phyloP scores from a whole-genome alignment of 2,797 vertebrate species.

The Coregonus ussuriensis region DNA sequence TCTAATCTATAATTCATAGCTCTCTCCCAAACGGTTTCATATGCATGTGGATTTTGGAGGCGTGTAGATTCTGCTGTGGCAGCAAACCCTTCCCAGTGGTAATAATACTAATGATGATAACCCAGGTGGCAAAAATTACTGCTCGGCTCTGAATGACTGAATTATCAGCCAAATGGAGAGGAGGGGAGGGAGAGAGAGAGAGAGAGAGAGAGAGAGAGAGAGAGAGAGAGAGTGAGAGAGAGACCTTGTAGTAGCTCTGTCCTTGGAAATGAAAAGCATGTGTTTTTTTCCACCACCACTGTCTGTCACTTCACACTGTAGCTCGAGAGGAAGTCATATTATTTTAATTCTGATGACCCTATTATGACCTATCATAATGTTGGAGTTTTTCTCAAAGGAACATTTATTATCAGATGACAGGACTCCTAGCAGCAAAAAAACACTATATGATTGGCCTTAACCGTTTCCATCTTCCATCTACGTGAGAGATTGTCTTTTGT shows the following conservation, averaged over 20 bases:
- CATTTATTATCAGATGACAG: too few relatives aligned
- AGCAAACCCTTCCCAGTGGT: conserved; percentile 21
- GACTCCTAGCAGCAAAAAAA: too few relatives aligned
- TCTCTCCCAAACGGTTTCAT: conserved; percentile 44
- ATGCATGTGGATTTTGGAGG: conserved; percentile 42
- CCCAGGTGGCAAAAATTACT: neutral
- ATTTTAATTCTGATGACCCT: too few relatives aligned
- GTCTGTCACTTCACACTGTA: too few relatives aligned
- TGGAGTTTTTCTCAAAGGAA: too few relatives aligned
- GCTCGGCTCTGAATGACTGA: conserved; percentile 1
- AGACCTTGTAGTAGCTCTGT: neutral
- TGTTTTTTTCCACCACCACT: neutral
- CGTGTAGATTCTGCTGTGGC: conserved; percentile 34
- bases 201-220: neutral
- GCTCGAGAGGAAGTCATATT: too few relatives aligned
- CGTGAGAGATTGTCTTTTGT: too few relatives aligned
- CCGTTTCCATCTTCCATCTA: too few relatives aligned
- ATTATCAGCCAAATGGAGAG: neutral
- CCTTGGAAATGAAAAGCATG: conserved; percentile 7
- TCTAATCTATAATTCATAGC: conserved; percentile 70
- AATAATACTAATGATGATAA: conserved; percentile 17
- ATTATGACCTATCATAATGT: too few relatives aligned
- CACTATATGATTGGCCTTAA: too few relatives aligned
- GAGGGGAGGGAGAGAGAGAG: conserved; percentile 11
- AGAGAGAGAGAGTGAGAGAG: conserved; percentile 7